Conservation (phyloP, 2,888 invertebrate species). For the Eristalinus aeneus region DNA sequence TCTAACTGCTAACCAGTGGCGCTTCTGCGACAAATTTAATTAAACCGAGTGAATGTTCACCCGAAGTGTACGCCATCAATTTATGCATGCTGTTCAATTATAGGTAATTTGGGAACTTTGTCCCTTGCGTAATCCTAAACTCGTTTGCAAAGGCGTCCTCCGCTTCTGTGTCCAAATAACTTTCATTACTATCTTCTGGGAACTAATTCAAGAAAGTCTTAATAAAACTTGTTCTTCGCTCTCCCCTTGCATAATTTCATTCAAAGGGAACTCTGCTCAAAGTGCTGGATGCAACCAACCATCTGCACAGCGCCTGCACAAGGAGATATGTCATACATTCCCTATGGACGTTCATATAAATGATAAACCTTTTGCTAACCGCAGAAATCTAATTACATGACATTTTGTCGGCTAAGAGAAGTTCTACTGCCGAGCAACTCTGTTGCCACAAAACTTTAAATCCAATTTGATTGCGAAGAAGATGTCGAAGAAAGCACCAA, state of each 20-base stretch:
- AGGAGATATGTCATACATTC: conserved; percentile 4
- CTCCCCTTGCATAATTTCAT: conserved; percentile 26
- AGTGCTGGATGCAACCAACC: conserved; percentile 44
- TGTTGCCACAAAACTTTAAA: conserved; percentile 59
- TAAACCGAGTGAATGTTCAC: conserved; percentile 20
- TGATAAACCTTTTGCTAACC: conserved; percentile 57
- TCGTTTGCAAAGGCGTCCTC: background rate
- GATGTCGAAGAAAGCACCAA: conserved; percentile 43
- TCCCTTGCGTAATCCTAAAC: conserved; percentile 30
- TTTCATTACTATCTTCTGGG: conserved; percentile 45
- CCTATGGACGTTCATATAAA: conserved; percentile 12
- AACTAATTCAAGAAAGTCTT: conserved; percentile 51
- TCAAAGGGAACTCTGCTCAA: conserved; percentile 36
- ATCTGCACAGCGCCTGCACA: conserved; percentile 13
- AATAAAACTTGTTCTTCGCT: conserved; percentile 16
- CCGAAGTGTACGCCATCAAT: conserved; percentile 29
- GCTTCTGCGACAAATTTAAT: conserved; percentile 16
- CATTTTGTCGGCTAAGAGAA: conserved; percentile 62
- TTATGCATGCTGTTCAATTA: conserved; percentile 43
- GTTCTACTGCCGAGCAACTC: conserved; percentile 52
- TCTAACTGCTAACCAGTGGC: no score
- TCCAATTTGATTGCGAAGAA: conserved; percentile 54
- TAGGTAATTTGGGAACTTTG: conserved; percentile 46
- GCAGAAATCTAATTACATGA: conserved; percentile 66
- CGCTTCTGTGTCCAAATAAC: conserved; percentile 35